Percentiles rank a stretch among this genome's conserved stretches.
These are phyloP conservation scores for Macrosoma leucophasiata DNA, from an alignment of 2,888 invertebrate species.

Conservation along the genomic window DNA sequence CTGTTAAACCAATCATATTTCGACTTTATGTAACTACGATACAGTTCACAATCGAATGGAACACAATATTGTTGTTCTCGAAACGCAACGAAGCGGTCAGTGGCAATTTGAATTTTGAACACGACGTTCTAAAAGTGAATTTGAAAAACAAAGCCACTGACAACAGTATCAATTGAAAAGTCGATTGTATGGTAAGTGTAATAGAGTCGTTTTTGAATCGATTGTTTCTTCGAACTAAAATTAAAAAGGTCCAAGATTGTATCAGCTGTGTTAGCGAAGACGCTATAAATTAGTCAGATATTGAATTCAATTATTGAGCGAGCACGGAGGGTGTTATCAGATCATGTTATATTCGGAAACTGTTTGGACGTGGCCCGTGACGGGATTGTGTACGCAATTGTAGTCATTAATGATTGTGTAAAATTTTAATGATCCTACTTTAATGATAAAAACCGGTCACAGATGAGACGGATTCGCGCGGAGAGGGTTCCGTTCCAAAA, in stretches of 20 bases:
- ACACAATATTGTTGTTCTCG: conserved; percentile 8
- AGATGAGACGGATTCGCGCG: conserved; percentile 11
- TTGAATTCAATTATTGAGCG: conserved; percentile 30
- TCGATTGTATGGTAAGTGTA: no score
- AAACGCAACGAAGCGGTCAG: conserved; percentile 11
- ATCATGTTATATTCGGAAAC: conserved; percentile 13
- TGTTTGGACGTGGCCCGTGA: conserved; percentile 13
- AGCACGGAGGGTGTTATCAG: conserved; percentile 13
- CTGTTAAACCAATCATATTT: conserved; percentile 11
- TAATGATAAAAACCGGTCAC: conserved; percentile 13
- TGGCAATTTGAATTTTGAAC: conserved; percentile 21
- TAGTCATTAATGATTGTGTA: no score
- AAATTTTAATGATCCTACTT: no score
- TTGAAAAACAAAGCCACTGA: conserved; percentile 24
- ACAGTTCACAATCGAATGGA: conserved; percentile 20
- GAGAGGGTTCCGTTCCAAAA: no score
- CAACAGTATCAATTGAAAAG: no score
- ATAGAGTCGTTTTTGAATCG: no score
- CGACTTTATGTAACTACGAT: conserved; percentile 12
- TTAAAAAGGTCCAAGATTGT: conserved; percentile 37
- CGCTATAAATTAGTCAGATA: conserved; percentile 44
- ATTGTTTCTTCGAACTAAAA: no score
- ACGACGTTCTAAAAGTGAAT: conserved; percentile 10
- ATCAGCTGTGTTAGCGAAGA: conserved; percentile 40
- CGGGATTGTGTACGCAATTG: no score